Conservation (phyloP, 2,888 invertebrate species). For the Phortica magna region DNA sequence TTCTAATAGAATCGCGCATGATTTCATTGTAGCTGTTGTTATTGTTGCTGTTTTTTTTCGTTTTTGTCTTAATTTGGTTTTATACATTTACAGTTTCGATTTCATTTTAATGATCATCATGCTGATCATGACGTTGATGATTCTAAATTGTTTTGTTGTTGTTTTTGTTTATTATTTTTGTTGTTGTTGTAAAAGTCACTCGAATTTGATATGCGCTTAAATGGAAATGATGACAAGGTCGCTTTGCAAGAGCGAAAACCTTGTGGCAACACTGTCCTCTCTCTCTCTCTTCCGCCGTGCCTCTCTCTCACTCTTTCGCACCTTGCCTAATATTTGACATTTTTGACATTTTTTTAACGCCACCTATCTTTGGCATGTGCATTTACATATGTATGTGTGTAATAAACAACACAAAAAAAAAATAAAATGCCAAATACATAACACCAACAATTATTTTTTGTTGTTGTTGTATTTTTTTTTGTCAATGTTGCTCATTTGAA, state of each 20-base stretch:
- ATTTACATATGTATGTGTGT: background rate
- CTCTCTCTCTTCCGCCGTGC: background rate
- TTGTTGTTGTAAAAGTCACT: too few relatives aligned
- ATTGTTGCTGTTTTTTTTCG: too few relatives aligned
- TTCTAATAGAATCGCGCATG: too few relatives aligned
- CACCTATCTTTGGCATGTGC: background rate
- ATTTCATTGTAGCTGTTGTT: too few relatives aligned
- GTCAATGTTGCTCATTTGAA: background rate
- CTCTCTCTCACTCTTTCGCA: background rate
- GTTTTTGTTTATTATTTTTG: too few relatives aligned
- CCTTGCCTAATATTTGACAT: background rate
- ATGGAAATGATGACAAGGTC: slow-evolving; percentile 16
- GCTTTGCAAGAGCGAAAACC: background rate
- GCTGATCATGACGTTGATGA: too few relatives aligned
- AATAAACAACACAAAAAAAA: background rate
- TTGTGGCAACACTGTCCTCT: background rate
- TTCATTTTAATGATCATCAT: too few relatives aligned
- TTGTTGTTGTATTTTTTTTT: background rate
- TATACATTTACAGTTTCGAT: too few relatives aligned
- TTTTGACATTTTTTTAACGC: background rate
- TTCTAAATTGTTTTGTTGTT: too few relatives aligned
- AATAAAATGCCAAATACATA: too few relatives aligned
- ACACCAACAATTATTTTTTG: background rate
- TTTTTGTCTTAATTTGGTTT: too few relatives aligned
- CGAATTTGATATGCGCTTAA: background rate